Conservation (phyloP, 2,888 invertebrate species). For the Timandra comae region DNA sequence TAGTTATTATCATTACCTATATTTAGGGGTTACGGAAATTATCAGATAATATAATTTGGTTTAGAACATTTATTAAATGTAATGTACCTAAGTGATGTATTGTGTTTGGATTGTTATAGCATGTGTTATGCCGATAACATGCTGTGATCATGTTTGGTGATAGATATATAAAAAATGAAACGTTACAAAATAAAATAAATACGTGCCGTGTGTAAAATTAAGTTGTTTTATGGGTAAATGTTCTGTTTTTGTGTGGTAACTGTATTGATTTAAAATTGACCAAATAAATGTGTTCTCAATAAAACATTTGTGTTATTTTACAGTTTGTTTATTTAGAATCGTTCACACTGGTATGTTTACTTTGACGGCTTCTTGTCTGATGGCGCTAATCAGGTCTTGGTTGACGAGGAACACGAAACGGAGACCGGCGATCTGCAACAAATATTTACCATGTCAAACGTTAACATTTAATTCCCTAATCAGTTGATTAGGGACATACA, state of each 20-base stretch:
- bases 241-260: constrained; percentile 65
- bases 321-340: constrained; percentile 26
- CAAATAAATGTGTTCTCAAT: constrained; percentile 76
- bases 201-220: constrained; percentile 30
- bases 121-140: constrained; percentile 70
- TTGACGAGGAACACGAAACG: constrained; percentile 96
- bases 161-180: constrained; percentile 50
- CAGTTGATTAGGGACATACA: too few relatives aligned
- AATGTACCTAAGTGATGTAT: too few relatives aligned
- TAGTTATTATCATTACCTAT: constrained; percentile 38
- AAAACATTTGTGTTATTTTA: constrained; percentile 33
- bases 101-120: constrained; percentile 55
- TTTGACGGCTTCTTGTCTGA: constrained; percentile 91
- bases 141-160: constrained; percentile 71
- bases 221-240: constrained; percentile 39
- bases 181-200: constrained; percentile 23
- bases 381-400: constrained; percentile 92
- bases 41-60: constrained; percentile 37
- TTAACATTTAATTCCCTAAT: too few relatives aligned
- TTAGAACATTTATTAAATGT: constrained; percentile 34
- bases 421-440: constrained; percentile 86
- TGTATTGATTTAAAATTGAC: constrained; percentile 67
- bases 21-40: constrained; percentile 65
- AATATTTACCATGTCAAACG: too few relatives aligned
- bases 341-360: constrained; percentile 76